These are phyloP conservation scores for Ostrea denselamellosa DNA, from an alignment of 1,140 invertebrate species.

Conservation along the genomic window DNA sequence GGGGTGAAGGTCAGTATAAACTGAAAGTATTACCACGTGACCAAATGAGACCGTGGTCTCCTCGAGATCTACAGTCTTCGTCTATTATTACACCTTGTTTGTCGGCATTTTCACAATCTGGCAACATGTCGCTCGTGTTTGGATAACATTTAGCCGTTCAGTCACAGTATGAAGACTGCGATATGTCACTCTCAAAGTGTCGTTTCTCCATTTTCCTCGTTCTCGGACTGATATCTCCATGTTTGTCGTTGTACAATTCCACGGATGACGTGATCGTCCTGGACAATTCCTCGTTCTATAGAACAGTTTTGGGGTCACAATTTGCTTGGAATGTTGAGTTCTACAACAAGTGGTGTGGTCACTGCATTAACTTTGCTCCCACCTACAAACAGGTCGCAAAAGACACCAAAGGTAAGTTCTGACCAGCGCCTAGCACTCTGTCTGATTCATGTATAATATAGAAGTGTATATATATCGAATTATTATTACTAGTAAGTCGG, in stretches of 20 bases:
- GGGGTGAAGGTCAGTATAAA: too few relatives aligned
- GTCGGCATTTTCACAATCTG: background rate
- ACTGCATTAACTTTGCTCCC: constrained; percentile 76
- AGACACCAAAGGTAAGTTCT: constrained; percentile 70
- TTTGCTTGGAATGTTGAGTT: constrained; percentile 76
- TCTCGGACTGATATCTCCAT: background rate
- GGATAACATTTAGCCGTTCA: background rate
- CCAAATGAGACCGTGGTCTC: too few relatives aligned
- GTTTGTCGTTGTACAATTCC: constrained; percentile 51
- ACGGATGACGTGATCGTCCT: constrained; percentile 64
- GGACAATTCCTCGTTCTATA: constrained; percentile 55
- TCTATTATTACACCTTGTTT: too few relatives aligned
- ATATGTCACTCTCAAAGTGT: background rate
- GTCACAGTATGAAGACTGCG: background rate
- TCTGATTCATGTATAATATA: too few relatives aligned
- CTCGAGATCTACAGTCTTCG: too few relatives aligned
- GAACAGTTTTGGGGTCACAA: constrained; percentile 60
- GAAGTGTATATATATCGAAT: too few relatives aligned
- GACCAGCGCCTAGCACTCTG: background rate
- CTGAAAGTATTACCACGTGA: too few relatives aligned
- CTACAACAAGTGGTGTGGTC: constrained; percentile 78
- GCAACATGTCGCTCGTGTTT: background rate
- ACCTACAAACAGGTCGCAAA: constrained; percentile 70
- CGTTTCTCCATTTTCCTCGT: background rate
- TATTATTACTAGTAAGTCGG: too few relatives aligned